Evolutionary conservation across 1,140 invertebrate species (phyloP).

Genomic region (Aphaenogaster floridana): DNA sequence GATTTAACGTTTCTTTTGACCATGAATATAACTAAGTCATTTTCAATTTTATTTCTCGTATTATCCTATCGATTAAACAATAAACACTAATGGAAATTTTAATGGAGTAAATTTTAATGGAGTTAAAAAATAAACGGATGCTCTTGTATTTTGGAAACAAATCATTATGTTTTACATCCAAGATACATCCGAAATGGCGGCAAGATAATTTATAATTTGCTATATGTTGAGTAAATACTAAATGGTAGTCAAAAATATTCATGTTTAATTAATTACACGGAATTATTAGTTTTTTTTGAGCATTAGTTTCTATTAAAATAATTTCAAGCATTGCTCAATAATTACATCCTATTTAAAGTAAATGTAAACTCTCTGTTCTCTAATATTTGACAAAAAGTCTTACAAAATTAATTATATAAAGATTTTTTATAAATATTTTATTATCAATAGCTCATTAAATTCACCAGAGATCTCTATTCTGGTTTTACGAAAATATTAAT

Average conservation of each 20-base stretch:
- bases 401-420: background rate
- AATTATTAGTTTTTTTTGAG: background rate
- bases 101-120: background rate
- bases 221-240: background rate
- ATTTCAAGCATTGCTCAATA: background rate
- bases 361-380: background rate
- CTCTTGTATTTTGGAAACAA: background rate
- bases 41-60: background rate
- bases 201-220: background rate
- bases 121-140: background rate
- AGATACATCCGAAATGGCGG: background rate
- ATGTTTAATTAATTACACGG: background rate
- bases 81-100: conserved; percentile 6
- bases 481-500: conserved; percentile 14
- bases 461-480: background rate
- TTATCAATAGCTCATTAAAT: background rate
- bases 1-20: background rate
- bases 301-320: background rate
- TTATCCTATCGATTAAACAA: background rate
- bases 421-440: conserved; percentile 25
- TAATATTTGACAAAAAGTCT: background rate
- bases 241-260: background rate
- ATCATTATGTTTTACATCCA: background rate
- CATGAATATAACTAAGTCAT: background rate
- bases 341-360: background rate